Base-by-base conservation (phyloP, 92 coral and sea anemone genomes). In the Zoanthus sansibaricus region DNA sequence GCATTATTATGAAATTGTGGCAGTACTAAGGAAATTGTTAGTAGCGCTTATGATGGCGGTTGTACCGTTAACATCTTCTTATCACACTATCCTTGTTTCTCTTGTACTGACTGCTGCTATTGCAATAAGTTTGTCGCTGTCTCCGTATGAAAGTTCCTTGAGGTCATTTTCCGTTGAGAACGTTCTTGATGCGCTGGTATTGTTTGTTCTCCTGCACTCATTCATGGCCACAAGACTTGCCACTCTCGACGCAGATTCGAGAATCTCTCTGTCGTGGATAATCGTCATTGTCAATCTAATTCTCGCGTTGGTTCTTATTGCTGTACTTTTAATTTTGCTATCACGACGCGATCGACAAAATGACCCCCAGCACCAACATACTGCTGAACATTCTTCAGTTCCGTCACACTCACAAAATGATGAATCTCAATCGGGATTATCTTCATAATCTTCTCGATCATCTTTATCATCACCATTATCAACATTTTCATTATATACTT, bases 211-310 rank as follows among this genome's bases (percentile, higher is more conserved):
- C 32, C 78, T 92, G 18, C 84, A 85, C 76, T 92, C 94, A 9
- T 92, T 92, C 52, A 70, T 86, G 83, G 16, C 86, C 44, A 52
- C 86, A 66, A 86, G 90, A 86, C 80, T 92, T 86, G 80, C 94
- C 55, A 45, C 84, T 33, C 21, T 89, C 32, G 94, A 88, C 85
- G 66, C 68, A 46, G 42, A 25, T 11, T 54, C 77, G 30, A 12
- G 75, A 9, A 16, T 0, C 5, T 16, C 79, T 10, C 74, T 84
- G n/a, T 66, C 89, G 42, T 91, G 90, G 92, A 16, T 86, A 47
- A 86, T 89, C 45, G 87, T 91, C 47, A 32, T 75, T 21, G 83
- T 86, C 15, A 91, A 91, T 66, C 49, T 76, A 3, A 18, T 77
- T 58, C 80, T 88, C 13, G 52, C 86, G 7, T 71, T 77, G n/a